phyloP scores from a whole-genome alignment of 2,888 invertebrate species.

The Euzetes globulus region DNA sequence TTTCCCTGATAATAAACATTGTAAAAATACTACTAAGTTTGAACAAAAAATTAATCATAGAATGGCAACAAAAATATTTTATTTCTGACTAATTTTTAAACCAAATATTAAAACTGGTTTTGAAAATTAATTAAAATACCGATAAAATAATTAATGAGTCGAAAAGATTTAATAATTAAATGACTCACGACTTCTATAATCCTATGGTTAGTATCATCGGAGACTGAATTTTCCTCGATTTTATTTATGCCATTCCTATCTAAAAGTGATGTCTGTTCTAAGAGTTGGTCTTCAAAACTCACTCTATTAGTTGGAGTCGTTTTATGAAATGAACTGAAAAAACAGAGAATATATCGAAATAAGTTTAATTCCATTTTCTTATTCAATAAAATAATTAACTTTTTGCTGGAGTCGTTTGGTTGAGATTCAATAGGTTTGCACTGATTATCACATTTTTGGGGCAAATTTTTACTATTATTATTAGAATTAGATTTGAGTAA shows the following conservation, averaged over 20 bases:
- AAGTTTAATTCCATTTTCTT: neutral
- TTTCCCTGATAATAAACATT: too few species aligned
- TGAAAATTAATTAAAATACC: neutral
- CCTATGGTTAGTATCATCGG: neutral
- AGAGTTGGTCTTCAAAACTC: neutral
- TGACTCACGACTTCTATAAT: constrained; percentile 11
- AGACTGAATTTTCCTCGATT: neutral
- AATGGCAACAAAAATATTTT: too few species aligned
- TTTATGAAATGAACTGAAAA: neutral
- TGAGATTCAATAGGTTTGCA: neutral
- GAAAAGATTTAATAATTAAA: too few species aligned
- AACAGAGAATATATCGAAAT: too few species aligned
- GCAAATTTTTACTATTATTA: neutral
- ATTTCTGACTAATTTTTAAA: too few species aligned
- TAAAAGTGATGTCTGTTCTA: neutral
- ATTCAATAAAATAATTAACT: neutral
- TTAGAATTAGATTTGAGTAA: constrained; percentile 1
- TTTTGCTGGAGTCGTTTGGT: neutral
- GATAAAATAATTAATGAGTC: neutral
- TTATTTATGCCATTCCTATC: neutral
- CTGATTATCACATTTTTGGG: neutral
- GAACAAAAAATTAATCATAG: too few species aligned
- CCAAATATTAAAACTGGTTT: neutral
- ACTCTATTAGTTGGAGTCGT: neutral
- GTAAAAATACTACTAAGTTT: too few species aligned